Evolutionary conservation across 2,113 vertebrate genomes (phyloP), one percentile per base, ranked within the genome.

Genomic region (Butorides virescens): DNA sequence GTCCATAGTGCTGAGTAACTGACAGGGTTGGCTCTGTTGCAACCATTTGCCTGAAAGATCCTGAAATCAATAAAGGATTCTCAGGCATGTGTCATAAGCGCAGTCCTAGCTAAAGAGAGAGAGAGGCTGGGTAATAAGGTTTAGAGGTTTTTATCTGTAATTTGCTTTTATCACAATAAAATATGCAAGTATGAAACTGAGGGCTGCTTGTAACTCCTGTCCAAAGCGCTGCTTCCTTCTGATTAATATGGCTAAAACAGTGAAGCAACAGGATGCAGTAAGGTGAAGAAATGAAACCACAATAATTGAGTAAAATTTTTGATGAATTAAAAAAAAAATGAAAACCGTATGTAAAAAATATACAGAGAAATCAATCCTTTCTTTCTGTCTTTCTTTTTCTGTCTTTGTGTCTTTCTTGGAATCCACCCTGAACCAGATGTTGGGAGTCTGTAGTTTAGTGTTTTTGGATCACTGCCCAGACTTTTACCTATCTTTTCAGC

Each of bases 371-470:
- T 96, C 62, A 97, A 67, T 92, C 81, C 39, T 77, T 95, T 77
- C 53, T 65, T 78, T 84, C 85, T 92, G 73, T 71, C 72, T 91
- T 98, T 98, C 97, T 98, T 98, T 97, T 98, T 98, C 96, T 98
- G 47, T 83, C 90, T 96, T 94, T 93, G 84, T 91, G 81, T 92
- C 92, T 93, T 96, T 96, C 63, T 93, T 98, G 98, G 98, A 98
- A 98, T 99, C 98, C 98, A 98, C 98, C 97, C 98, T 98, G 98
- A 98, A 99, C 98, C 99, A 99, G 99, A 99, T 99, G 99, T 99
- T 99, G 96, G 95, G 96, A 98, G 98, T 98, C 98, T 98, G 97
- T 98, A 95, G 98, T 99, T 98, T 98, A 98, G 98, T 98, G 98
- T 94, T 98, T 97, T 97, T 99, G 99, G 99, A 98, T 95, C 42